Conservation (phyloP, 2,888 invertebrate genomes). For the Agrochola circellaris region DNA sequence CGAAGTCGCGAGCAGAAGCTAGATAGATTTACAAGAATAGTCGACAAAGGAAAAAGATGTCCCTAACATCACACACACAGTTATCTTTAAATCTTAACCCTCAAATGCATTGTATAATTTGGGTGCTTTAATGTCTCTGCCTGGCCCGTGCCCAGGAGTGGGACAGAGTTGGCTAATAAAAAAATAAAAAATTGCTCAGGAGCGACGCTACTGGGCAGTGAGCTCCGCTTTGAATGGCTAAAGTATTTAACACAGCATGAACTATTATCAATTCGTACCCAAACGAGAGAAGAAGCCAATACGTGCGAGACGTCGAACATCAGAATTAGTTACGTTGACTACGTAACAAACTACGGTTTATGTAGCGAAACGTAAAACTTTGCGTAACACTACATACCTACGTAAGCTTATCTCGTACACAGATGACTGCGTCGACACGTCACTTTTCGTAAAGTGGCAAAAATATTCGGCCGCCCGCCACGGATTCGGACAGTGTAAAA, state of each 20-base stretch:
- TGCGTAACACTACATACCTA: background rate
- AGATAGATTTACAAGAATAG: background rate
- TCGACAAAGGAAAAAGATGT: too few relatives aligned
- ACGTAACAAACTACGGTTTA: background rate
- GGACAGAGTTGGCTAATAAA: too few relatives aligned
- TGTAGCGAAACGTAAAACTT: conserved; percentile 6
- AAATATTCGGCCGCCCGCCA: conserved; percentile 20
- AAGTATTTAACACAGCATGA: background rate
- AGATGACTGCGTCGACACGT: conserved; percentile 37
- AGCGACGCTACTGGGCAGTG: background rate
- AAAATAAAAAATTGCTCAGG: too few relatives aligned
- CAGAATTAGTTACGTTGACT: background rate
- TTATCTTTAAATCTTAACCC: background rate
- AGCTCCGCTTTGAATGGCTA: background rate
- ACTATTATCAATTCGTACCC: background rate
- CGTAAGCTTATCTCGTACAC: conserved; percentile 48
- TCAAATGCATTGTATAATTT: background rate
- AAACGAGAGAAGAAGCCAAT: background rate
- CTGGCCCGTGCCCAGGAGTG: too few relatives aligned
- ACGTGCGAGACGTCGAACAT: background rate
- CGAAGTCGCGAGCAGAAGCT: too few relatives aligned
- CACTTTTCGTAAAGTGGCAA: conserved; percentile 27
- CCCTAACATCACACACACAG: too few relatives aligned
- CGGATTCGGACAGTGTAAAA: background rate
- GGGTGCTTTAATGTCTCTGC: background rate